Conservation (phyloP, 2,888 invertebrate species). For the Conistra vaccinii region DNA sequence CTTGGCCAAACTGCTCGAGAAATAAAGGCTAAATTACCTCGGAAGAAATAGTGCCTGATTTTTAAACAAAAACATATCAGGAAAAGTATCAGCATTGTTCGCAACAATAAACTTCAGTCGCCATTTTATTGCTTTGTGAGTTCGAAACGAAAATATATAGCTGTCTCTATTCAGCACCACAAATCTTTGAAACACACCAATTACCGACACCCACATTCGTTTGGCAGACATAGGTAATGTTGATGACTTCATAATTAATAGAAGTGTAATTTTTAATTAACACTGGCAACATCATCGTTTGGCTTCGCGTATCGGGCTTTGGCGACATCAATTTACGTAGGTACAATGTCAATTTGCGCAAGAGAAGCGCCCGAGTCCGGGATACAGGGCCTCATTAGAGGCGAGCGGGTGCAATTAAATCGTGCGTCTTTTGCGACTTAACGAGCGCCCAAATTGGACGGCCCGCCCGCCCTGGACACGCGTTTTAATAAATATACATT, state of each 20-base stretch:
- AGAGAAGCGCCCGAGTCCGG: constrained; percentile 80
- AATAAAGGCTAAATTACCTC: neutral
- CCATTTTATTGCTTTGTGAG: constrained; percentile 24
- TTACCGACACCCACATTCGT: constrained; percentile 39
- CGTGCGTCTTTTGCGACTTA: constrained; percentile 89
- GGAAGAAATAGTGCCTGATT: constrained; percentile 13
- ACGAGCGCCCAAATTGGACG: constrained; percentile 89
- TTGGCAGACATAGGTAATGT: constrained; percentile 7
- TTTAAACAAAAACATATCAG: constrained; percentile 30
- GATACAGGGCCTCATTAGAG: constrained; percentile 88
- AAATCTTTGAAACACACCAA: constrained; percentile 40
- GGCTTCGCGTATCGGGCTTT: constrained; percentile 76
- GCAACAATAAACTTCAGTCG: constrained; percentile 26
- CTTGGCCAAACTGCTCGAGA: neutral
- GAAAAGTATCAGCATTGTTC: constrained; percentile 26
- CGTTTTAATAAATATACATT: constrained; percentile 82
- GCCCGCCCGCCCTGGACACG: constrained; percentile 82
- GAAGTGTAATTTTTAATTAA: constrained; percentile 60
- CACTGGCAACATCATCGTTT: constrained; percentile 70
- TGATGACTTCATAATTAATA: constrained; percentile 59
- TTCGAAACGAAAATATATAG: constrained; percentile 23
- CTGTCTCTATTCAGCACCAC: constrained; percentile 11
- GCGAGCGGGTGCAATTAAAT: constrained; percentile 89
- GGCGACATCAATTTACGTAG: constrained; percentile 86
- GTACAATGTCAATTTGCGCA: constrained; percentile 89